A percentile compares a stretch with the other conserved stretches of the same genome.
These are phyloP conservation scores for Zygogramma bicolorata DNA, from an alignment of 2,888 invertebrate genomes.

Conservation along the genomic window DNA sequence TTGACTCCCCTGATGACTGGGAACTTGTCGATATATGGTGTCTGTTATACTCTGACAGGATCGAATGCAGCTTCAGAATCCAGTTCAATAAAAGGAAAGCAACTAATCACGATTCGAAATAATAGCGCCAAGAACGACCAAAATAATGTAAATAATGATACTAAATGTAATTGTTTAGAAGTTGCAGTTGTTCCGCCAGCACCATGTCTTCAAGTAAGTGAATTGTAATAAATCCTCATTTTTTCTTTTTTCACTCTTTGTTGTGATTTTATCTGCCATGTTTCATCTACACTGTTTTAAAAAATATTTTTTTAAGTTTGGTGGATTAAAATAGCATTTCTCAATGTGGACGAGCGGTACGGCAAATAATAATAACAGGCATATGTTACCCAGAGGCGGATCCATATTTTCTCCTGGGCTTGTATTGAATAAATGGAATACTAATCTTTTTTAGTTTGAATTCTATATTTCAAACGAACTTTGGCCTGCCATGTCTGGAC, in stretches of 20 bases:
- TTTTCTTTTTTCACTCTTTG: not conserved
- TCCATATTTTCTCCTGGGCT: too few relatives aligned
- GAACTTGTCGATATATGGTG: slow-evolving; percentile 78
- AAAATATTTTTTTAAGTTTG: too few relatives aligned
- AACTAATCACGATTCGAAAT: slow-evolving; percentile 68
- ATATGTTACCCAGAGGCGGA: too few relatives aligned
- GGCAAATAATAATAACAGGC: too few relatives aligned
- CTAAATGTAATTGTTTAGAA: slow-evolving; percentile 74
- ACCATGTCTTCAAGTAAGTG: slow-evolving; percentile 82
- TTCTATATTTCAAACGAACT: too few relatives aligned
- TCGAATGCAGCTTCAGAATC: slow-evolving; percentile 59
- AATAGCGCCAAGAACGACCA: slow-evolving; percentile 38
- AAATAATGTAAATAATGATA: slow-evolving; percentile 62
- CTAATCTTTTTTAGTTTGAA: too few relatives aligned
- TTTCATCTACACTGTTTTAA: too few relatives aligned
- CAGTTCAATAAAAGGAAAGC: slow-evolving; percentile 73
- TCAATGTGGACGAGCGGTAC: too few relatives aligned
- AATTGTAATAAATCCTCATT: not conserved
- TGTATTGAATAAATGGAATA: too few relatives aligned
- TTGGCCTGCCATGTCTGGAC: too few relatives aligned
- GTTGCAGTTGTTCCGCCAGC: slow-evolving; percentile 83
- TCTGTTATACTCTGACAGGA: slow-evolving; percentile 66
- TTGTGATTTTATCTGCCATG: not conserved
- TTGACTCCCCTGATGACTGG: slow-evolving; percentile 83
- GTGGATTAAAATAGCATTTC: too few relatives aligned